Conservation (phyloP, 2,113 vertebrate genomes). For the Muscicapa adusta region DNA sequence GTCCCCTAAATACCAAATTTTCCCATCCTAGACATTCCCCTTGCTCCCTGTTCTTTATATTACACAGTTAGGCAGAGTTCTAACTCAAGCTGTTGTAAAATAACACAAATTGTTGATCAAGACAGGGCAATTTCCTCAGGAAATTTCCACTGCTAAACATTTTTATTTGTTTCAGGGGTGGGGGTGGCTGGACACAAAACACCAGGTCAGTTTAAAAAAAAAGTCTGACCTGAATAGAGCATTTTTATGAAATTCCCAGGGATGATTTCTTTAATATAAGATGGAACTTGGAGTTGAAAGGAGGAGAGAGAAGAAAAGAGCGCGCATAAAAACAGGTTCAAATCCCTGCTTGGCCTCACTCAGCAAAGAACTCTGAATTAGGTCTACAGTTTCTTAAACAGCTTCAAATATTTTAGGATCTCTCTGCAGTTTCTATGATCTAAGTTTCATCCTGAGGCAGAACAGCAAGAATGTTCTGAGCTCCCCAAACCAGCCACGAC, state of each 20-base stretch:
- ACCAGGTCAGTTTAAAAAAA: background rate
- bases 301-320: background rate
- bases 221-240: background rate
- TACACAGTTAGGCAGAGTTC: background rate
- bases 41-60: background rate
- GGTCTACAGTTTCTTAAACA: background rate
- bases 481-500: background rate
- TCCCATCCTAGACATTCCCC: background rate
- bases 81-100: background rate
- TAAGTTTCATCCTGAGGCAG: conserved; percentile 7
- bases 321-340: background rate
- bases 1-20: background rate
- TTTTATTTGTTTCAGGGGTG: background rate
- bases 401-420: conserved; percentile 2
- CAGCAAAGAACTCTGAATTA: background rate
- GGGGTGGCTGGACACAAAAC: background rate
- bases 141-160: background rate
- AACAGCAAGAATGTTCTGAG: background rate
- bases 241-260: background rate
- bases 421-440: background rate
- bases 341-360: background rate
- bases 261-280: background rate
- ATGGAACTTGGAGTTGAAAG: background rate
- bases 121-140: background rate
- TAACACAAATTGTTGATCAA: background rate